Base-by-base conservation (phyloP, 2,888 invertebrate species). In the Drosophila tanythrix region DNA sequence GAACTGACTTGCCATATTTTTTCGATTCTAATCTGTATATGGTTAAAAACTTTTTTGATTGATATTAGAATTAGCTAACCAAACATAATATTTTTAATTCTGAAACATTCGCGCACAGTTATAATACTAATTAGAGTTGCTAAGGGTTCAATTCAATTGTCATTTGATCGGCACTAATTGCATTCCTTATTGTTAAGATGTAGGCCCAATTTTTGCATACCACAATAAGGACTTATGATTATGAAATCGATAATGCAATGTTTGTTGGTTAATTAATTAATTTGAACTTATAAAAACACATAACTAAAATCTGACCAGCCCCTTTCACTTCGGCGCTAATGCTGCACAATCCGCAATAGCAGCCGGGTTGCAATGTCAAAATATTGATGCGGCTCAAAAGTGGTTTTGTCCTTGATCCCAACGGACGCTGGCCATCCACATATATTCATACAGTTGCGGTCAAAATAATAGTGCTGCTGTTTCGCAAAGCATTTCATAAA, bases 351-450 rank as follows among this genome's bases (percentile, higher is more conserved):
- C 70, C 70, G 55, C 62, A 62, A 76, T 43, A 48, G 52, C 62
- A 66, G 66, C 35, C 64, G 56, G 53, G 56, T 63, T 59, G 40
- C 69, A 69, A 68, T 86, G 85, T 85, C 85, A 85, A 88, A 85
- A 85, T 89, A 85, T 88, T 88, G 65, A 70, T 80, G 60, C 56
- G 10, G 50, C 58, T 57, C 25, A 33, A 50, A 58, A 59, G n/a
- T 36, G 52, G n/a, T 31, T 57, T 73, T 65, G 70, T 60, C 67
- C 64, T 75, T 68, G 73, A 64, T 82, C 61, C 48, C 76, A 61
- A 52, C 66, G 65, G 31, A 46, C 48, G 1, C 18, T 7, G 27
- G 25, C 31, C 53, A 40, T 6, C 13, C 31, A 36, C 35, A 35
- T 27, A 18, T 13, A 21, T 27, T 33, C 25, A 25, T 46, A 46